Evolutionary conservation across 2,797 vertebrate genomes (phyloP), one percentile per base, ranked within the genome.

Genomic region (Lophotriccus pileatus): DNA sequence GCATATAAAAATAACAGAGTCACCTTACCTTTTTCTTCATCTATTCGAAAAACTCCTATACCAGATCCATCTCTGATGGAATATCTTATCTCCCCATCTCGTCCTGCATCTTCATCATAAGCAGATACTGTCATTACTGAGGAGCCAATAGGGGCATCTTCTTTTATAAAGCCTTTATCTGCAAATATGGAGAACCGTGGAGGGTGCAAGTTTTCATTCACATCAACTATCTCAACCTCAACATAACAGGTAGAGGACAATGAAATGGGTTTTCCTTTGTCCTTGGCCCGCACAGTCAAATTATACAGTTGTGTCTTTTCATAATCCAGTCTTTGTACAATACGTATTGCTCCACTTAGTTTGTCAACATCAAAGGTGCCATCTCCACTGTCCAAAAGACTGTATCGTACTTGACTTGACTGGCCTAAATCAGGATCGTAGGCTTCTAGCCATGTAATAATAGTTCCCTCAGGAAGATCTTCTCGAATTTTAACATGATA

Each of bases 31-130:
- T 98, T 99, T 96, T 99, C 98, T 97, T 99, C 99, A 12, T 99
- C 98, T 81, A 99, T 99, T 95, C 95, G 98, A 94, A 99, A 99
- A 93, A 99, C 98, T 84, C 99, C 99, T 78, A 99, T 74, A 87
- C 99, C 99, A 27, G 99, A 99, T 46, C 99, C 99, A 93, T 99
- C 99, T 92, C 98, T 98, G 87, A 99, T 99, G 77, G 99, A 99
- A 49, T 99, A 99, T 63, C 98, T 98, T 50, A 99, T 97, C 96
- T 99, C 98, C 49, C 99, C 99, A 53, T 99, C 99, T 96, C 97
- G 97, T 84, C 98, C 99, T 24, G 73, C 86, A 87, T 99, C 99
- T 94, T 99, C 99, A 37, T 99, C 99, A 43, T 98, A 98, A 79
- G 99, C 99, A 21, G 98, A 98, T 27, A 99, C 97, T 12, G 98